phyloP scores from a whole-genome alignment of 2,888 invertebrate genomes.

The Philhelius pedissequus region DNA sequence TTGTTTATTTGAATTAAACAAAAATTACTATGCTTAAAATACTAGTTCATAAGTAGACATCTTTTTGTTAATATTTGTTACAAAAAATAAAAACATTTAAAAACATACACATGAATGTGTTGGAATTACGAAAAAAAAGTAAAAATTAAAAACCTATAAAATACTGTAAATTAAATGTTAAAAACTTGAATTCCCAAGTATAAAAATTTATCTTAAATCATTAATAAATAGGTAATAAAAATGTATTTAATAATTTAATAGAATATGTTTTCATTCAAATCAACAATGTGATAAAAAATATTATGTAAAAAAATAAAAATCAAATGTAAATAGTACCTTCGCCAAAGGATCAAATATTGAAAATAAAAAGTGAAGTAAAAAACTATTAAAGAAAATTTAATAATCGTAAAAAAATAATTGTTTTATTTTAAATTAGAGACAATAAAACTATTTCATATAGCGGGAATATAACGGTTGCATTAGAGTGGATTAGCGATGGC shows the following conservation, averaged over 20 bases:
- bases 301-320: neutral
- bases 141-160: slow-evolving; percentile 5
- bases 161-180: slow-evolving; percentile 51
- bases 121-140: neutral
- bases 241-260: slow-evolving; percentile 5
- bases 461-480: too few relatives aligned
- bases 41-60: slow-evolving; percentile 54
- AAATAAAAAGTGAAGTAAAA: slow-evolving; percentile 4
- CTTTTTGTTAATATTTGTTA: slow-evolving; percentile 14
- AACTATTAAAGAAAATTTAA: slow-evolving; percentile 12
- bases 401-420: slow-evolving; percentile 11
- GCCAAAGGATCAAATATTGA: slow-evolving; percentile 52
- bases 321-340: slow-evolving; percentile 53
- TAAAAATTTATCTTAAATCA: neutral
- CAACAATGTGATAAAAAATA: slow-evolving; percentile 60
- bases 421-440: neutral
- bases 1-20: slow-evolving; percentile 11
- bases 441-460: neutral
- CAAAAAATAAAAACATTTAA: neutral
- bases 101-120: neutral
- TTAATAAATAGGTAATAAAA: slow-evolving; percentile 10
- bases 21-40: slow-evolving; percentile 21
- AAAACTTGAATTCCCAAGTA: slow-evolving; percentile 32
- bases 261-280: slow-evolving; percentile 57
- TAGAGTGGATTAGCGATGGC: too few relatives aligned